Percentiles rank a stretch among this genome's conserved stretches.
phyloP scores from a whole-genome alignment of 1,140 invertebrate species.

The Solenopsis fugax region DNA sequence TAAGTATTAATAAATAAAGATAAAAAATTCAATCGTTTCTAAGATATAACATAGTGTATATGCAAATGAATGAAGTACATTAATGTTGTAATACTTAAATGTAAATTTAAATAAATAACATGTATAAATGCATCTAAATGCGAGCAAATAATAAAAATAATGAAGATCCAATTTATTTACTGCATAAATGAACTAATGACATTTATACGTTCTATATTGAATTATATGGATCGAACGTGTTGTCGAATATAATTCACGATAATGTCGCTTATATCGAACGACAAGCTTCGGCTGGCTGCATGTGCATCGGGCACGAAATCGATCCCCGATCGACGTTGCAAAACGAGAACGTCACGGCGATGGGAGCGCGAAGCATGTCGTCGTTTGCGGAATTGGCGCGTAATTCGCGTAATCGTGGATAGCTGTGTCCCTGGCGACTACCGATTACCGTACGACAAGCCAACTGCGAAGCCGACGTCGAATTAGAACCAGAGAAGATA shows the following conservation, averaged over 20 bases:
- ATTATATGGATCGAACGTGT: not conserved
- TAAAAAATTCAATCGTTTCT: too few species aligned
- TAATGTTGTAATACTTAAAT: not conserved
- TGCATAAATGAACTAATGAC: not conserved
- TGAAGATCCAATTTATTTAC: not conserved
- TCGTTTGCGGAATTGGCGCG: constrained; percentile 53
- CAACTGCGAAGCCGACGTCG: too few species aligned
- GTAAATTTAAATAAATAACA: not conserved
- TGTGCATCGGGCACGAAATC: constrained; percentile 23
- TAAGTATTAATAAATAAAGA: too few species aligned
- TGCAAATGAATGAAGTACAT: not conserved
- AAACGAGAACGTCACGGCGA: constrained; percentile 52
- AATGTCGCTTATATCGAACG: constrained; percentile 25
- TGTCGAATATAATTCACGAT: constrained; percentile 14
- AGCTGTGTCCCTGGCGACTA: not conserved
- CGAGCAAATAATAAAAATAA: not conserved
- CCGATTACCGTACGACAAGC: not conserved
- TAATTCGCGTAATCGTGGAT: constrained; percentile 37
- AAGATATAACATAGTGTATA: not conserved
- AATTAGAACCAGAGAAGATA: constrained; percentile 4
- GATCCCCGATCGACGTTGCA: constrained; percentile 35
- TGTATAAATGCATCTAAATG: too few species aligned
- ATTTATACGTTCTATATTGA: not conserved
- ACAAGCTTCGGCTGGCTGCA: not conserved
- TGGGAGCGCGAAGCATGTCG: constrained; percentile 12